These are phyloP conservation scores for Turritopsis rubra DNA, from an alignment of 30 jellyfish, hydroid and myxozoan species.

Conservation along the genomic window DNA sequence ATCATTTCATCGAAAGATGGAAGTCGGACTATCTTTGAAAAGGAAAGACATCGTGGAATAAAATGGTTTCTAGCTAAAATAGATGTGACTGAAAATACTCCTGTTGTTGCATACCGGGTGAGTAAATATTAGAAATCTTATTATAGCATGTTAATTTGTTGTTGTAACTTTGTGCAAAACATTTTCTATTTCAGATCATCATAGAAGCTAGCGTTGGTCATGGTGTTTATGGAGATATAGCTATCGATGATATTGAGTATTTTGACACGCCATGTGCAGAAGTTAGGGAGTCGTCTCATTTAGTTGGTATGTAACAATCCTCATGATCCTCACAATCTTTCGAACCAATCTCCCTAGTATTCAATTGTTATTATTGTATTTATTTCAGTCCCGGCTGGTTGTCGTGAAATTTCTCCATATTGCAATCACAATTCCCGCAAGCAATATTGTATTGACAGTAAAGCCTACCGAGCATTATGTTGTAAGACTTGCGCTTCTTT, in stretches of 20 bases:
- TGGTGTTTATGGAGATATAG: constrained; percentile 34
- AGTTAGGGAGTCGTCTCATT: neutral
- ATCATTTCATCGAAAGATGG: constrained; percentile 16
- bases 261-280: constrained; percentile 16
- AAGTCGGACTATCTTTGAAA: constrained; percentile 27
- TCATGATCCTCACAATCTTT: neutral
- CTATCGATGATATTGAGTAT: constrained; percentile 26
- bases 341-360: neutral
- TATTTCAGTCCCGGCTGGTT: neutral
- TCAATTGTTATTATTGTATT: neutral
- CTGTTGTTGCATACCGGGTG: constrained; percentile 23
- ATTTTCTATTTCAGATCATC: neutral
- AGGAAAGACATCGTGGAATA: constrained; percentile 58
- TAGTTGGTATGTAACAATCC: neutral
- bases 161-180: neutral
- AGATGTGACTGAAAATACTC: neutral
- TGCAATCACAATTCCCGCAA: constrained; percentile 4
- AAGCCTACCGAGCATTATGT: constrained; percentile 20
- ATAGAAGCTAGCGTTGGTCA: constrained; percentile 27
- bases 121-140: neutral
- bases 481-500: constrained; percentile 26
- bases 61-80: constrained; percentile 54
- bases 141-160: neutral
- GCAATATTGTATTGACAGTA: constrained; percentile 17
- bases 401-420: constrained; percentile 18